Conservation (phyloP, 2,113 vertebrate species). For the Motacilla alba region DNA sequence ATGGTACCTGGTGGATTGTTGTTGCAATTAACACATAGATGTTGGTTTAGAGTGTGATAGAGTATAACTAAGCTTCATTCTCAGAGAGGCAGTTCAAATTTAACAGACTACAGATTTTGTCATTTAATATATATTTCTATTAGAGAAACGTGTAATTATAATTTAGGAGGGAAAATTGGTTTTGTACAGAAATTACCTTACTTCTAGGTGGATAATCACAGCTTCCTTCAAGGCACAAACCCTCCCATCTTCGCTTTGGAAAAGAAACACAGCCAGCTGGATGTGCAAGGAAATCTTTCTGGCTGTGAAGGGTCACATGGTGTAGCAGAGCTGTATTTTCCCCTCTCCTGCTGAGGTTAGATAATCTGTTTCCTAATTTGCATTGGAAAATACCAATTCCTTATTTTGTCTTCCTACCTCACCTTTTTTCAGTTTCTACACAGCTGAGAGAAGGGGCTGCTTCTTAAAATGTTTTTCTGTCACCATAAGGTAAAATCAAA, state of each 20-base stretch:
- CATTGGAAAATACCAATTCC: not conserved
- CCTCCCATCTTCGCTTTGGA: not conserved
- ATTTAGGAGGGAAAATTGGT: not conserved
- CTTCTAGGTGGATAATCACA: not conserved
- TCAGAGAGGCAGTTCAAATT: not conserved
- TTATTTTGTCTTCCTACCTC: not conserved
- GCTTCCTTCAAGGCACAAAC: not conserved
- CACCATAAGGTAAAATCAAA: not conserved
- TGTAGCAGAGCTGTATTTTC: not conserved
- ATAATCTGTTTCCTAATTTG: not conserved
- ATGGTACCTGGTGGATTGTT: not conserved
- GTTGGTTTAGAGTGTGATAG: not conserved
- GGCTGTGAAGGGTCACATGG: not conserved
- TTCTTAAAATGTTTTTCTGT: not conserved
- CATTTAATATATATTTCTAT: not conserved
- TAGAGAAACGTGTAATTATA: not conserved
- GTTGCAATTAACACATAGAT: not conserved
- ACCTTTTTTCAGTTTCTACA: not conserved
- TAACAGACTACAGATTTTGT: not conserved
- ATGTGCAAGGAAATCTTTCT: not conserved
- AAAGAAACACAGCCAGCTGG: not conserved
- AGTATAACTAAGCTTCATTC: not conserved
- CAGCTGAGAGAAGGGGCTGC: not conserved
- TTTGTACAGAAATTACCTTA: not conserved
- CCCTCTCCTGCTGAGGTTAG: not conserved